Conservation (phyloP, 2,113 vertebrate genomes). For the Alouatta palliata region DNA sequence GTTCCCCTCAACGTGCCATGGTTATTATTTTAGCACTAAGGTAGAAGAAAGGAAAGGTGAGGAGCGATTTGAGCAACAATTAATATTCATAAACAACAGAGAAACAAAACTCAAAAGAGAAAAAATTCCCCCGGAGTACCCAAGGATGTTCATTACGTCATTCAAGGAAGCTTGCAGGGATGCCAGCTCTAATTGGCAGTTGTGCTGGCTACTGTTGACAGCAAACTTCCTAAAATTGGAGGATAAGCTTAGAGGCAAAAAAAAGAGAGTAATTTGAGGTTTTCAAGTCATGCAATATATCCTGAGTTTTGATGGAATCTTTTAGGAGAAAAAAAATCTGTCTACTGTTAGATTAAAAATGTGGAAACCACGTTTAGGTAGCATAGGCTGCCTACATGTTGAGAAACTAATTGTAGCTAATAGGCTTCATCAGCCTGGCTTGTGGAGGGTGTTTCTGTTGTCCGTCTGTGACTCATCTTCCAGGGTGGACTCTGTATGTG, state of each 20-base stretch:
- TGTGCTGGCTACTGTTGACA: constrained; percentile 21
- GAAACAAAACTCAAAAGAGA: background rate
- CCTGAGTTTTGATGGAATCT: constrained; percentile 22
- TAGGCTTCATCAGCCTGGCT: background rate
- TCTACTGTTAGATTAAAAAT: background rate
- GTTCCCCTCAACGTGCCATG: rapidly evolving
- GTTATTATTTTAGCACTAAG: background rate
- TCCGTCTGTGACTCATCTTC: background rate
- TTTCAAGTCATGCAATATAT: background rate
- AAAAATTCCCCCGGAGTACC: background rate
- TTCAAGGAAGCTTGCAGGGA: background rate
- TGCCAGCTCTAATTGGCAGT: constrained; percentile 45
- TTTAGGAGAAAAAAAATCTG: background rate
- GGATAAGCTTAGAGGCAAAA: constrained; percentile 20
- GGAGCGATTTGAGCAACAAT: background rate
- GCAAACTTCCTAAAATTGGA: background rate
- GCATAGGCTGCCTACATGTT: background rate
- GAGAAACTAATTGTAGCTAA: background rate
- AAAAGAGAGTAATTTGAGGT: background rate
- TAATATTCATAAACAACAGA: background rate
- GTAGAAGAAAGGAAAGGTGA: background rate
- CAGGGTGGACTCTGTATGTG: too few relatives aligned
- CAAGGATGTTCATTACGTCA: background rate
- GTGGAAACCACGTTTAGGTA: background rate
- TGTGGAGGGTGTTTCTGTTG: background rate